phyloP scores from a whole-genome alignment of 2,113 vertebrate species.

The Boleophthalmus pectinirostris region DNA sequence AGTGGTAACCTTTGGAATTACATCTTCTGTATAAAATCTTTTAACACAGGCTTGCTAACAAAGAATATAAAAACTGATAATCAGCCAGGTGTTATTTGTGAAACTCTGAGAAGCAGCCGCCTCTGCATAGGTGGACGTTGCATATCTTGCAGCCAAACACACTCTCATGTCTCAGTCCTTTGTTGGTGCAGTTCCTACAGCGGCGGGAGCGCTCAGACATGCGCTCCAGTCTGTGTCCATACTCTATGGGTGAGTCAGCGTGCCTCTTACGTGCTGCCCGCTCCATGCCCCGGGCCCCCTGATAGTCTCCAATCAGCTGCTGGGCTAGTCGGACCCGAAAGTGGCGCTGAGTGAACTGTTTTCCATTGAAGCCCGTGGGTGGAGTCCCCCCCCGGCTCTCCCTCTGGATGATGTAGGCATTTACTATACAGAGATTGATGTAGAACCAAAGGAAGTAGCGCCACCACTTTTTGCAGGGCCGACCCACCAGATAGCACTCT shows the following conservation, averaged over 20 bases:
- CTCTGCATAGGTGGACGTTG: slow-evolving; percentile 82
- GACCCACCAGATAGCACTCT: slow-evolving; percentile 81
- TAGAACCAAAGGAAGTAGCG: slow-evolving; percentile 85
- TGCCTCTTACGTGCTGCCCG: slow-evolving; percentile 79
- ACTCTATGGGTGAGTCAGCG: slow-evolving; percentile 82
- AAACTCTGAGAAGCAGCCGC: slow-evolving; percentile 84
- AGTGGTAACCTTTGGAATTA: slow-evolving; percentile 79
- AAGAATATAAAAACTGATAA: slow-evolving; percentile 58
- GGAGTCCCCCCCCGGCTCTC: slow-evolving; percentile 76
- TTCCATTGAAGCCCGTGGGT: slow-evolving; percentile 76
- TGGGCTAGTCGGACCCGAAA: slow-evolving; percentile 81
- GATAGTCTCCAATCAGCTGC: slow-evolving; percentile 83
- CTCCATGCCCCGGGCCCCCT: slow-evolving; percentile 80
- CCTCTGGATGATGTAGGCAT: slow-evolving; percentile 78
- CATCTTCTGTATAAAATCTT: slow-evolving; percentile 56
- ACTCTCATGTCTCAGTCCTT: slow-evolving; percentile 80
- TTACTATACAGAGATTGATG: slow-evolving; percentile 81
- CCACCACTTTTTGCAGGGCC: slow-evolving; percentile 83
- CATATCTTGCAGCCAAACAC: slow-evolving; percentile 85
- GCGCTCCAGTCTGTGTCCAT: slow-evolving; percentile 82
- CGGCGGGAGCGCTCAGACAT: slow-evolving; percentile 82
- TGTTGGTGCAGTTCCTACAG: slow-evolving; percentile 83
- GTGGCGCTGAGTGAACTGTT: slow-evolving; percentile 82
- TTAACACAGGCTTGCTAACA: slow-evolving; percentile 65
- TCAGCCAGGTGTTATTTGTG: slow-evolving; percentile 75